Base-by-base conservation (phyloP, 2,888 invertebrate species). In the Aleiodes alternator region DNA sequence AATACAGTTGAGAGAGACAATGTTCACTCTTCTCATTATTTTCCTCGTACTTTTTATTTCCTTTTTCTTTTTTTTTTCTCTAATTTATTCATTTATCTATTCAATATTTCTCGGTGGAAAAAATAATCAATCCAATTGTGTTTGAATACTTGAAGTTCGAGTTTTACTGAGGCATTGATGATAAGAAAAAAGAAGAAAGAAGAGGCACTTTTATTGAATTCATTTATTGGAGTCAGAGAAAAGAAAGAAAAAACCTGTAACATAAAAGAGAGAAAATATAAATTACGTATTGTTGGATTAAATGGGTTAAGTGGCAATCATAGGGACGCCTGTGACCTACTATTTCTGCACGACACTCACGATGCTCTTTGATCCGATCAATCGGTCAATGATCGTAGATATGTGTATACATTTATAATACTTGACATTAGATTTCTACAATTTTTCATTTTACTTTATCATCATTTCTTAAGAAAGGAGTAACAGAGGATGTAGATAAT, bases 261-360 rank as follows among this genome's bases (percentile, higher is more conserved):
- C 29, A 53, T 64, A 12, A 70, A 69, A 51, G 38, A 56, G 31
- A 73, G 69, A 75, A 31, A 76, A 78, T 76, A 77, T 73, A 78
- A 77, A 78, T 78, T 68, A 68, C 68, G 70, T 77, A 64, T 64
- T 77, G 51, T 73, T 34, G 74, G 69, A 57, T 76, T 69, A 78
- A 76, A 80, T 80, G 57, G 80, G 80, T 80, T 76, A 80, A 80
- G 76, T 78, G 77, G 76, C 80, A 78, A 80, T 80, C 77, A 80
- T 76, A 64, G 72, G 50, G 72, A 73, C 66, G 61, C 76, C 70
- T 76, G 64, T 70, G 76, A 78, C 73, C 75, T 75, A 78, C 75
- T 78, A 76, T 61, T 61, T 38, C 38, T 16, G 31, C 6, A 34
- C 69, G 57, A 75, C 69, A 69, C 61, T 71, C 59, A 23, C 69